Conservation (phyloP, 2,797 vertebrate species). For the Cyclopterus lumpus region DNA sequence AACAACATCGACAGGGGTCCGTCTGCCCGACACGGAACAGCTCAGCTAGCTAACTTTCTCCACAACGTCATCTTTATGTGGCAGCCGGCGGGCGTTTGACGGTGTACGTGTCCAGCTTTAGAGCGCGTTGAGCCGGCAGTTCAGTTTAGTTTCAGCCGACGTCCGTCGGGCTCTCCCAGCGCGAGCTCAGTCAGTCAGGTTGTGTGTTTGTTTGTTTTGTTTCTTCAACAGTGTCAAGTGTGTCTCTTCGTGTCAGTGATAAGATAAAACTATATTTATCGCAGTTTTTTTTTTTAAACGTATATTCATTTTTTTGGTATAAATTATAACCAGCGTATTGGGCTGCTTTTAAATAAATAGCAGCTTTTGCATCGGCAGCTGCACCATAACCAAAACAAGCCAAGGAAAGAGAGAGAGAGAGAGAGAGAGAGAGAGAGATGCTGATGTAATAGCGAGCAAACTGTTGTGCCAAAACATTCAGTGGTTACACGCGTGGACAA, state of each 20-base stretch:
- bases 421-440: not conserved
- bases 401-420: slow-evolving; percentile 23
- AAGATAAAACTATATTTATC: not conserved
- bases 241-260: slow-evolving; percentile 36
- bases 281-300: not conserved
- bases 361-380: slow-evolving; percentile 2
- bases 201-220: slow-evolving; percentile 44
- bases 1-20: slow-evolving; percentile 76
- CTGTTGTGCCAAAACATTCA: slow-evolving; percentile 38
- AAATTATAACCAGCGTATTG: not conserved
- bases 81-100: slow-evolving; percentile 8
- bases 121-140: slow-evolving; percentile 42
- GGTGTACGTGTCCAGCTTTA: slow-evolving; percentile 26
- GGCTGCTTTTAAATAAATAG: slow-evolving; percentile 15
- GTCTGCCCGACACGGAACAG: slow-evolving; percentile 51
- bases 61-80: slow-evolving; percentile 23
- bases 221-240: slow-evolving; percentile 9
- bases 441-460: too few relatives aligned
- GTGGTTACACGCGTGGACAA: not conserved
- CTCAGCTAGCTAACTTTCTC: slow-evolving; percentile 40
- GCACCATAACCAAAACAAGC: not conserved
- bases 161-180: slow-evolving; percentile 23
- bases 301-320: not conserved
- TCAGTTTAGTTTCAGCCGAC: slow-evolving; percentile 26
- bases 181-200: slow-evolving; percentile 60